phyloP scores from a whole-genome alignment of 2,113 vertebrate species.

The Tauraco erythrolophus region DNA sequence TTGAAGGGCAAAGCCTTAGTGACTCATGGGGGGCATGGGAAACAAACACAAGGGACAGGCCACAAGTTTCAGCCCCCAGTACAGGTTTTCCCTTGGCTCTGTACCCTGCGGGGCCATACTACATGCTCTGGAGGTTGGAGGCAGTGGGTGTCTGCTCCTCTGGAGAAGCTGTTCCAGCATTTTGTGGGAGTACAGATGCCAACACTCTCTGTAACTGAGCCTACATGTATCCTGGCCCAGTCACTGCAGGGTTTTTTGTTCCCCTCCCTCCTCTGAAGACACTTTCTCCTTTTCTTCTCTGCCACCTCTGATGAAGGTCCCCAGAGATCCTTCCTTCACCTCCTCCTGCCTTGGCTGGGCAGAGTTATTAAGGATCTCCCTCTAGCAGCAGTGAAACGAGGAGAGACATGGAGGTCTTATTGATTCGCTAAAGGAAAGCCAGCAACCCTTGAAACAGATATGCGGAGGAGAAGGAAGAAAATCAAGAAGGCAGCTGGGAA shows the following conservation, averaged over 20 bases:
- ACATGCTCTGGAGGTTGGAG: neutral
- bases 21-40: neutral
- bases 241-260: neutral
- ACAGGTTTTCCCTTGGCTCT: neutral
- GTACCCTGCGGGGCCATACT: neutral
- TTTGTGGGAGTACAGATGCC: neutral
- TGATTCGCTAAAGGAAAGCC: neutral
- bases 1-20: neutral
- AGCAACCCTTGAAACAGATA: neutral
- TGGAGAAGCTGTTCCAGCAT: neutral
- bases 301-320: neutral
- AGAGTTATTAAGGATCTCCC: neutral
- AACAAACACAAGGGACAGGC: neutral
- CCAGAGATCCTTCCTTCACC: neutral
- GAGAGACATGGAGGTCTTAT: fast-evolving
- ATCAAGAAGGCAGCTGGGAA: neutral
- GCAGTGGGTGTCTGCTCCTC: neutral
- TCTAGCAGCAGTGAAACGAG: neutral
- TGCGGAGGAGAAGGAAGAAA: neutral
- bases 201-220: neutral
- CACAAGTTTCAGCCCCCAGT: neutral
- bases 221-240: neutral
- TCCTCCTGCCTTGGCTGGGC: neutral
- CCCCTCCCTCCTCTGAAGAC: neutral
- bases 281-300: neutral